Evolutionary conservation across 2,113 vertebrate genomes (phyloP), one percentile per base, ranked within the genome.

Genomic region (Fregetta grallaria): DNA sequence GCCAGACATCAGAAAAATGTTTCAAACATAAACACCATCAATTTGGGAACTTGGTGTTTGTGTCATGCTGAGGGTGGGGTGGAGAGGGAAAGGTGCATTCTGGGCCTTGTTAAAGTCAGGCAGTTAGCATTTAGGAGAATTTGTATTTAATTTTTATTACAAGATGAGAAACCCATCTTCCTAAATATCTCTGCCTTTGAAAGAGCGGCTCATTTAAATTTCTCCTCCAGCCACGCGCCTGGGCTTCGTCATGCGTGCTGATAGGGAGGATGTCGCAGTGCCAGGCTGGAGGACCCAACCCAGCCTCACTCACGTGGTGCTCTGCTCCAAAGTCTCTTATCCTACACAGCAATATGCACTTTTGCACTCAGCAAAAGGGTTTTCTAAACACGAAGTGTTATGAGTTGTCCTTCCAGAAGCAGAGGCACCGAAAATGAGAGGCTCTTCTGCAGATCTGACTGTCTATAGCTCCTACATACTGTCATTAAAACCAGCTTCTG

Each of bases 1-100:
- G 95, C 96, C 97, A 98, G 98, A 98, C 92, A 74, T 98, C 97
- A 98, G 97, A 97, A 98, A 98, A 98, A 96, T 97, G 97, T 96
- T 97, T 96, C 94, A 94, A 94, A 98, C 92, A 95, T 97, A 98
- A 98, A 98, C 95, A 98, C 77, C 90, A 94, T 97, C 97, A 96
- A 97, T 97, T 97, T 95, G 94, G 93, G 82, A 96, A 95, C 94
- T 76, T 63, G 91, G 96, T 86, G 89, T 91, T 96, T 93, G 76
- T 97, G 94, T 91, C 94, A 73, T 68, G 53, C 11, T 1, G 42
- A 92, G 32, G 65, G n/a, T 38, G 61, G 88, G 66, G 92, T 93
- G 59, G 42, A 92, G 65, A 88, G 79, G 83, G 63, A 74, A 91
- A 90, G 82, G 89, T 86, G 66, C 38, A 88, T 84, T 81, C 84